A percentile compares a stretch with the other conserved stretches of the same genome.
phyloP scores from a whole-genome alignment of 2,113 vertebrate genomes.

The Macheiramphus alcinus region DNA sequence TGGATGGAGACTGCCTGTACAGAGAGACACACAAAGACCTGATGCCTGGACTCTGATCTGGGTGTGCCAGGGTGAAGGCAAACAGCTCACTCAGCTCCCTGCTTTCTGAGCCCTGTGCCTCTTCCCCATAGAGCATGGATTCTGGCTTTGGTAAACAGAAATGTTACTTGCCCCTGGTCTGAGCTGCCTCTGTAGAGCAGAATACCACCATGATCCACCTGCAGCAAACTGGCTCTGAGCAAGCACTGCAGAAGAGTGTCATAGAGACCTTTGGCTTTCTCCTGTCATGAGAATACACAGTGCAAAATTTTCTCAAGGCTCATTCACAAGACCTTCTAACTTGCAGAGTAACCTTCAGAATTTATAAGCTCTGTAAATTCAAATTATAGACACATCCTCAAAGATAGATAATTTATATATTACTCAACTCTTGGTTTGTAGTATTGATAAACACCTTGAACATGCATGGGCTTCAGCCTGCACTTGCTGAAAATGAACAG shows the following conservation, averaged over 20 bases:
- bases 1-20: background rate
- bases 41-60: conserved; percentile 36
- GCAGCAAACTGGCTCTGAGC: background rate
- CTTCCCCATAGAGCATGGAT: background rate
- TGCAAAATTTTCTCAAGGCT: background rate
- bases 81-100: background rate
- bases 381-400: background rate
- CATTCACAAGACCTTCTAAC: background rate
- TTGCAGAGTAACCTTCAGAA: background rate
- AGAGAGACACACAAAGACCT: rapidly evolving
- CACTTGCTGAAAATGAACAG: background rate
- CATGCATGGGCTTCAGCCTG: background rate
- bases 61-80: background rate
- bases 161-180: background rate
- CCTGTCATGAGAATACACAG: background rate
- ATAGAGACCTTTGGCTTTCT: background rate
- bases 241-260: background rate
- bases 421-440: background rate
- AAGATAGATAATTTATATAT: rapidly evolving
- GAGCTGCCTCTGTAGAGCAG: background rate
- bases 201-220: rapidly evolving
- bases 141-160: background rate
- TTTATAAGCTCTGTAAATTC: background rate
- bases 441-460: background rate
- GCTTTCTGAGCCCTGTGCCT: background rate